A percentile compares a stretch with the other conserved stretches of the same genome.
phyloP scores from a whole-genome alignment of 1,140 invertebrate species.

The Melipona quadrifasciata region DNA sequence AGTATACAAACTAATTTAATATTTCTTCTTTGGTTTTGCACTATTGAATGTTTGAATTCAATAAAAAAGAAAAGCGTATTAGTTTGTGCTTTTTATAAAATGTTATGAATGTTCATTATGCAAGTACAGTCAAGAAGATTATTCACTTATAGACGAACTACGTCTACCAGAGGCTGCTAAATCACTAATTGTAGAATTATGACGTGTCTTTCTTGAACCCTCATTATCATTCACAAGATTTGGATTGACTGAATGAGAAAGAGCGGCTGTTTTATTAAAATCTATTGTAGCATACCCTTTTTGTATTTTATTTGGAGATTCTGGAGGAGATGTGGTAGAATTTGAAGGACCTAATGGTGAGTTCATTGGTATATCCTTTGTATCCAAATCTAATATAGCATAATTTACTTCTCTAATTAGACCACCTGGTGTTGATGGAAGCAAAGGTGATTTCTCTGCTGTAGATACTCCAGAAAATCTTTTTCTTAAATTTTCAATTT shows the following conservation, averaged over 20 bases:
- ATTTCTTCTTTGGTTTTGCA: slow-evolving; percentile 24
- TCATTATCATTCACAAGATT: slow-evolving; percentile 82
- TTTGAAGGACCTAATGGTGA: slow-evolving; percentile 61
- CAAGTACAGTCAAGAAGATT: slow-evolving; percentile 58
- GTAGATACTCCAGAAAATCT: slow-evolving; percentile 74
- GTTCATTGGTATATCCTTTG: slow-evolving; percentile 63
- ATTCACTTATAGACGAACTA: slow-evolving; percentile 84
- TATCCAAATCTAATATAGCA: slow-evolving; percentile 88
- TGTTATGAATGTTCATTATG: slow-evolving; percentile 29
- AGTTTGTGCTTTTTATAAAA: slow-evolving; percentile 31
- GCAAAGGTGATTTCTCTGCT: slow-evolving; percentile 79
- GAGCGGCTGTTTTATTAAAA: slow-evolving; percentile 94
- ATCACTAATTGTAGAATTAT: slow-evolving; percentile 85
- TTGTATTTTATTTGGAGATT: slow-evolving; percentile 83
- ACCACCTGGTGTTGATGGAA: slow-evolving; percentile 79
- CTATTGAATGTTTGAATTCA: slow-evolving; percentile 36
- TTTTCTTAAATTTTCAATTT: slow-evolving; percentile 82
- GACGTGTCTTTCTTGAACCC: slow-evolving; percentile 85
- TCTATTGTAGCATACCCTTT: slow-evolving; percentile 96
- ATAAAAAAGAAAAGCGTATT: slow-evolving; percentile 41
- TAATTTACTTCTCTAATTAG: slow-evolving; percentile 87
- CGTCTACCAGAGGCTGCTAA: slow-evolving; percentile 80
- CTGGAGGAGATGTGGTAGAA: slow-evolving; percentile 77
- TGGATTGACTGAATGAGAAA: slow-evolving; percentile 86
- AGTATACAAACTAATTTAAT: slow-evolving; percentile 26